phyloP scores from a whole-genome alignment of 2,888 invertebrate species.

The Drosophila flavopinicola region DNA sequence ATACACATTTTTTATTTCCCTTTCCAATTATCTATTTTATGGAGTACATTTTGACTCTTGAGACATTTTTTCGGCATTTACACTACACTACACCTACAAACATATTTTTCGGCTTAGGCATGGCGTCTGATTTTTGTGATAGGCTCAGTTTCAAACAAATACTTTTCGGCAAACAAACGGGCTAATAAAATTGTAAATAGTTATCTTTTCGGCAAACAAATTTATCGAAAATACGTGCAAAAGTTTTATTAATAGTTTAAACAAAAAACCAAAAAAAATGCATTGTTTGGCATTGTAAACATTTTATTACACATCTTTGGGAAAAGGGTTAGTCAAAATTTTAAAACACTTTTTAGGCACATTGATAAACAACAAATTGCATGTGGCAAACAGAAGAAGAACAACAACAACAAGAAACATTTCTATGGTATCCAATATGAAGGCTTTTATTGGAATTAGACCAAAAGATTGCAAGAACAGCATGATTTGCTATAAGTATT shows the following conservation, averaged over 20 bases:
- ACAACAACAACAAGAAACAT: constrained; percentile 26
- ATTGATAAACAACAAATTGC: constrained; percentile 58
- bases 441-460: constrained; percentile 82
- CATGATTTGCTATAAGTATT: constrained; percentile 74
- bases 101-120: constrained; percentile 64
- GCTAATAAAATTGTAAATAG: constrained; percentile 55
- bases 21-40: constrained; percentile 15
- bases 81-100: constrained; percentile 19
- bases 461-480: constrained; percentile 49
- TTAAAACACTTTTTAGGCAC: constrained; percentile 81
- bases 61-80: constrained; percentile 49
- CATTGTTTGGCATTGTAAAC: constrained; percentile 79
- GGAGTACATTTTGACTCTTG: constrained; percentile 38
- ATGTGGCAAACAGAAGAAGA: constrained; percentile 55
- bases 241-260: constrained; percentile 80
- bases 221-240: constrained; percentile 63
- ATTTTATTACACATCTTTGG: constrained; percentile 62
- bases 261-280: constrained; percentile 24
- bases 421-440: constrained; percentile 60
- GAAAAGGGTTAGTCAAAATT: constrained; percentile 78
- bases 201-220: constrained; percentile 58
- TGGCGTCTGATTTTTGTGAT: constrained; percentile 76
- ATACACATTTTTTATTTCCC: constrained; percentile 23
- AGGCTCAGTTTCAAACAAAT: constrained; percentile 51
- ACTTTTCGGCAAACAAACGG: constrained; percentile 48